Evolutionary conservation across 2,888 invertebrate genomes (phyloP).

Genomic region (Acrobasis repandana): DNA sequence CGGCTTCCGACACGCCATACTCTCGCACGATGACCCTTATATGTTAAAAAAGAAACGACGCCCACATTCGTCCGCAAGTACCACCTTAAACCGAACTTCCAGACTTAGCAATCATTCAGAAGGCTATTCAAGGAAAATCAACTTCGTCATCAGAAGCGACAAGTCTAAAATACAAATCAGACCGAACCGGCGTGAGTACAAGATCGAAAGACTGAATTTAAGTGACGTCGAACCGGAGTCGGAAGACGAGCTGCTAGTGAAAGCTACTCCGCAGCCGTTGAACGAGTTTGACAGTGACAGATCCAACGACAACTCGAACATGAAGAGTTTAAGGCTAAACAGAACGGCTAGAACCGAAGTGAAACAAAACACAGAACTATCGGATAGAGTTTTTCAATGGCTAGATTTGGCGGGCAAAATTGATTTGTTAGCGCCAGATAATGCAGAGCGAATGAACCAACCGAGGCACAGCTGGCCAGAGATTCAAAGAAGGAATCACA

Average conservation of each 20-base stretch:
- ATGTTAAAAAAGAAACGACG: conserved; percentile 53
- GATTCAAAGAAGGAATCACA: conserved; percentile 55
- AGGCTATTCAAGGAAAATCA: conserved; percentile 55
- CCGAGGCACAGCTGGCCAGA: conserved; percentile 75
- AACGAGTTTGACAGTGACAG: conserved; percentile 50
- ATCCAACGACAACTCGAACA: conserved; percentile 46
- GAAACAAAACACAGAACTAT: conserved; percentile 68
- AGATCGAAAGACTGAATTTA: conserved; percentile 61
- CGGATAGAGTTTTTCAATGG: conserved; percentile 91
- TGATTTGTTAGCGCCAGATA: conserved; percentile 64
- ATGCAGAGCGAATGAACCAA: conserved; percentile 61
- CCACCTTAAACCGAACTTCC: conserved; percentile 40
- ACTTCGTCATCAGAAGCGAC: conserved; percentile 60
- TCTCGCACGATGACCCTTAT: conserved; percentile 85
- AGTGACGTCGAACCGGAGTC: conserved; percentile 56
- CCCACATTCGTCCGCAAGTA: conserved; percentile 65
- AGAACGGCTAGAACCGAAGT: conserved; percentile 61
- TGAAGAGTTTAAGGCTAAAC: conserved; percentile 65
- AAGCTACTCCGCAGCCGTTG: conserved; percentile 55
- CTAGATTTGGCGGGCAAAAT: conserved; percentile 87
- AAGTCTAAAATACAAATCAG: conserved; percentile 47
- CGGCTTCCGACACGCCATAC: conserved; percentile 87
- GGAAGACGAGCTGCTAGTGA: conserved; percentile 57
- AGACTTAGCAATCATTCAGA: conserved; percentile 51
- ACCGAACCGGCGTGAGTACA: conserved; percentile 40